Percentiles rank a stretch among this genome's conserved stretches.
Conservation (phyloP, 2,888 invertebrate species). For the Zootermopsis nevadensis region DNA sequence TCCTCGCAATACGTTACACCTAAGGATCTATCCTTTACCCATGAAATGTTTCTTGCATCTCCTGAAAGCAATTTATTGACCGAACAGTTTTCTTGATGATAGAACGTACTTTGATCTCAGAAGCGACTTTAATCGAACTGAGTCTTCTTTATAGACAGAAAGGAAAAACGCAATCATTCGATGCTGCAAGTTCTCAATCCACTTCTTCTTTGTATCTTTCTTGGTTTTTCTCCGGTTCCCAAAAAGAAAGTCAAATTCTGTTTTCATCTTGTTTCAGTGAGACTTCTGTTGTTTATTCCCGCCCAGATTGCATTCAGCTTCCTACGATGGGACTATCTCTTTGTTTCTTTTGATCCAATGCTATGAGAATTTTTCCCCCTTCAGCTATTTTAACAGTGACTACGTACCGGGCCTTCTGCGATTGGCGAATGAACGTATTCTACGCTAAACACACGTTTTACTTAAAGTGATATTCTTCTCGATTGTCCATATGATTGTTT, state of each 20-base stretch:
- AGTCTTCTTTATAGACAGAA: background rate
- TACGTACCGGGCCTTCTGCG: background rate
- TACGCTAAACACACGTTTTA: no score
- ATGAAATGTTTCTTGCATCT: no score
- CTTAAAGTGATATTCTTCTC: no score
- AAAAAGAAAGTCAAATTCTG: conserved; percentile 25
- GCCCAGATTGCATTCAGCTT: conserved; percentile 10
- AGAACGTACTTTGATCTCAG: background rate
- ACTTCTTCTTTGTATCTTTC: background rate
- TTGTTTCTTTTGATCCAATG: conserved; percentile 1
- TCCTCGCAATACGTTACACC: no score
- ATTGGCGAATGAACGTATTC: no score
- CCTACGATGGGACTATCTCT: background rate
- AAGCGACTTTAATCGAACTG: conserved; percentile 20
- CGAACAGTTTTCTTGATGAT: background rate
- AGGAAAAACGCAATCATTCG: conserved; percentile 26
- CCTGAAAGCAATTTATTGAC: background rate
- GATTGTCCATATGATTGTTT: no score
- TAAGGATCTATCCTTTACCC: no score
- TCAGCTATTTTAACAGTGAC: conserved; percentile 4
- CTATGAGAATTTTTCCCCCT: background rate
- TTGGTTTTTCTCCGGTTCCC: conserved; percentile 13
- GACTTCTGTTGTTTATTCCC: conserved; percentile 14
- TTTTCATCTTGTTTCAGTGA: conserved; percentile 30
- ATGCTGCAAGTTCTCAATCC: conserved; percentile 11